Base-by-base conservation (phyloP, 2,113 vertebrate genomes). In the Xenopus laevis region DNA sequence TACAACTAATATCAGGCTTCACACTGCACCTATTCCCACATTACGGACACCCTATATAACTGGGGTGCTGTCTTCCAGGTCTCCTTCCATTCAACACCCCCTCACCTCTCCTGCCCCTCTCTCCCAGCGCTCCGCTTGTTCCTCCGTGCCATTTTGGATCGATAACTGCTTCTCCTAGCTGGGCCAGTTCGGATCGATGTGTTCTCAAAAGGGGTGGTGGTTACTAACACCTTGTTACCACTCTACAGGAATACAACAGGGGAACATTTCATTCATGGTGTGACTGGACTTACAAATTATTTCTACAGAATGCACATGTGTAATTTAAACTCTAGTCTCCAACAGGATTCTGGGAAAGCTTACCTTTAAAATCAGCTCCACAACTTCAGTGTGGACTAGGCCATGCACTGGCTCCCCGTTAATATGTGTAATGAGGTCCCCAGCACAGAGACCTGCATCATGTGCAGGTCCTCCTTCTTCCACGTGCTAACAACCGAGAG, bases 351-450 rank as follows among this genome's bases (percentile, higher is more conserved):
- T 33, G 13, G 33, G n/a, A 23, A 13, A 15, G 18, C 83, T 79
- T 73, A 97, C 95, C 92, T 97, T 97, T 44, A 97, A 89, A 79
- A 97, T 97, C 77, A 97, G 91, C 82, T 97, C 95, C 55, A 97
- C 95, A 8, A 97, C 95, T 81, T 97, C 95, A 0, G 95, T 96
- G 71, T 97, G 95, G 63, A 97, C 95, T 86, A 97, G 82, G 45
- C 95, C 95, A 0, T 97, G 95, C 50, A 97, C 95, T 0, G 95
- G 92, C 78, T 97, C 95, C 18, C 95, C 95, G 0, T 97, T 97
- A 74, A 97, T 95, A 3, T 97, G 95, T 11, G 95, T 97, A 81
- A 97, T 97, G 78, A 97, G 94, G 83, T 96, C 95, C n/a, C 95
- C 95, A 0, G 95, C 94, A 63, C 88, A 93, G 1, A 98, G 91